Base-by-base conservation (phyloP, 2,888 invertebrate genomes). In the Mesochorus sp. region DNA sequence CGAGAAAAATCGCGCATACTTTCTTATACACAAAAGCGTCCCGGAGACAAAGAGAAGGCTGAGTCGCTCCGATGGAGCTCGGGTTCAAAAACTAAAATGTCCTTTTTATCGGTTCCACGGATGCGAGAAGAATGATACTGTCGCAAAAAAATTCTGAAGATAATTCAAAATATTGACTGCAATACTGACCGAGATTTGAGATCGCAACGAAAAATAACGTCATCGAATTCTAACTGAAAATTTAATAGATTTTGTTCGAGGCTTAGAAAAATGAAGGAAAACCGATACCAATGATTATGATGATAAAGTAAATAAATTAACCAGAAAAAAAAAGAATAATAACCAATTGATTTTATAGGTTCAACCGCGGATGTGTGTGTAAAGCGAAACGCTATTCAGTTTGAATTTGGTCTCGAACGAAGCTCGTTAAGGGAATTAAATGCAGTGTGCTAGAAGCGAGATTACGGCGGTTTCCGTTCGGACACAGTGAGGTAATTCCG, bases 261-360 rank as follows among this genome's bases (percentile, higher is more conserved):
- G 28, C 14, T 55, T 21, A n/a, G 37, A 28, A 10, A 26, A 31
- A 21, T 2, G 21, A 8, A 0, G 21, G 34, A 59, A n/a, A 34
- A 17, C 44, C 8, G 44, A 44, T 44, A 17, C 8, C 44, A 19
- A 19, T 44, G 19, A n/a, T 6, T 17, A 4, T 26, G n/a, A 26
- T 10, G 31, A 6, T 14, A 28, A 17, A 19, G 10, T 2, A 19
- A 19, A 39, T 47, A 61, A 76, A 44, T 61, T 64, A 68, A 49
- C n/a, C n/a, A n/a, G n/a, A 70, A 75, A 71, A 62, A 49, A 76
- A 72, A 73, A 82, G 83, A 83, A 84, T 85, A 84, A 85, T 86
- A 85, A 86, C 85, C 86, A 86, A 86, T 86, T 85, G 85, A 86
- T 85, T 85, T 83, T 79, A 73, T 80, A 81, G 79, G 85, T 84